Evolutionary conservation across 2,888 invertebrate genomes (phyloP), one percentile per base, ranked within the genome.

Genomic region (Protonemura montana): DNA sequence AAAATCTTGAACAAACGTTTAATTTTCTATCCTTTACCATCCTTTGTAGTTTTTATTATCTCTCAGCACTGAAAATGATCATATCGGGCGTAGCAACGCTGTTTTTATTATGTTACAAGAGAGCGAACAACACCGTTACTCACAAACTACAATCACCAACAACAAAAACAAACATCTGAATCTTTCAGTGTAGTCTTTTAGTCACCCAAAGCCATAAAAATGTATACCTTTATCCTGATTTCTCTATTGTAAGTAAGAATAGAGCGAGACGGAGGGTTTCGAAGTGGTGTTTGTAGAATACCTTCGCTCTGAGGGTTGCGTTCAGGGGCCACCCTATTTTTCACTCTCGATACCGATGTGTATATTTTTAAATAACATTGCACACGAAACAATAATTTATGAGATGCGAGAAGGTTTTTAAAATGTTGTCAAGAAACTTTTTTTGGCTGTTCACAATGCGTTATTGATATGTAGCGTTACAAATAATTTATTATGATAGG

Each of bases 121-220:
- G 16, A 59, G 59, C 21, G 10, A 10, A 59, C 59, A 59, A 59
- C 13, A 59, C 59, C 59, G 13, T 13, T 7, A 2, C 13, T 1
- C 59, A 59, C 59, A 3, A 59, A 59, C 59, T 2, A 59, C 59
- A 3, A 59, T 21, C 59, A 59, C 16, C 59, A 59, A 3, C 59
- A 59, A 59, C 59, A 59, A 59, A 10, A 59, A 59, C 59, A 59
- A 59, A 59, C 59, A 59, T 59, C 59, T 35, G 59, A 59, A 59
- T 59, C 59, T 59, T 13, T 59, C 59, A 21, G 59, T 35, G 5
- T 35, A 35, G 10, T 35, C 35, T 6, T 35, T 35, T 10, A 35
- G 35, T 35, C 3, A 35, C 3, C 59, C 59, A 59, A 35, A 35
- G 59, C 13, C 59, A 59, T 21, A 13, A 21, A 59, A 59, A 21